These are phyloP conservation scores for Enteromius treurensis DNA, from an alignment of 2,797 vertebrate species.

Conservation along the genomic window DNA sequence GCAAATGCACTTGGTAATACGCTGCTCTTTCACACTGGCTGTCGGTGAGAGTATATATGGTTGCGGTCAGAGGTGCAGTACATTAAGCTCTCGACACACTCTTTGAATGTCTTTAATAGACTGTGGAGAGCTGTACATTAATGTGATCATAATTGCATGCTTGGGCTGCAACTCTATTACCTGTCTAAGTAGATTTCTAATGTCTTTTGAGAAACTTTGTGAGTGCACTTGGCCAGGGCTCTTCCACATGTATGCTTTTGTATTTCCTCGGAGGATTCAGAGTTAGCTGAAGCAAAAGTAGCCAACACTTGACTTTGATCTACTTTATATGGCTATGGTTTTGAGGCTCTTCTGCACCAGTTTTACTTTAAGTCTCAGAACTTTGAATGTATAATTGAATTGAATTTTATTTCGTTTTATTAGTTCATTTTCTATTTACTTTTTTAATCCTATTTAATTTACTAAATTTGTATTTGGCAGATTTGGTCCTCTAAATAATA, in stretches of 20 bases:
- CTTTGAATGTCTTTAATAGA: slow-evolving; percentile 27
- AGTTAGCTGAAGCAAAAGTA: not conserved
- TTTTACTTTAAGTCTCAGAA: not conserved
- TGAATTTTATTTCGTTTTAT: not conserved
- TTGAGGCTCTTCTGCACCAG: not conserved
- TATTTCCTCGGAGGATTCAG: not conserved
- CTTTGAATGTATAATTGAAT: not conserved
- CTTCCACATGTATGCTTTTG: not conserved
- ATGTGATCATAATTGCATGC: slow-evolving; percentile 51
- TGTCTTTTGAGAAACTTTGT: slow-evolving; percentile 8
- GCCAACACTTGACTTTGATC: not conserved
- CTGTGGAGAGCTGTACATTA: slow-evolving; percentile 36
- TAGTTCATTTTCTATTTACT: not conserved
- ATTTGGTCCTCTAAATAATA: not conserved
- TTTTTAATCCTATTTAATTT: not conserved
- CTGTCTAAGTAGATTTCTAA: slow-evolving; percentile 41
- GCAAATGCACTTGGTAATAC: not conserved
- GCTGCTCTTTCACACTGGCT: not conserved
- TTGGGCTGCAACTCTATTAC: slow-evolving; percentile 40
- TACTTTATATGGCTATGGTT: not conserved
- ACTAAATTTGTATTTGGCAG: not conserved
- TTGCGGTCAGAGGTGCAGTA: slow-evolving; percentile 13
- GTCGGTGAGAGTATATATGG: not conserved
- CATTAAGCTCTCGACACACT: slow-evolving; percentile 25
- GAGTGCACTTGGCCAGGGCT: not conserved